These are phyloP conservation scores for Cactoblastis cactorum DNA, from an alignment of 2,888 invertebrate genomes.

Conservation along the genomic window DNA sequence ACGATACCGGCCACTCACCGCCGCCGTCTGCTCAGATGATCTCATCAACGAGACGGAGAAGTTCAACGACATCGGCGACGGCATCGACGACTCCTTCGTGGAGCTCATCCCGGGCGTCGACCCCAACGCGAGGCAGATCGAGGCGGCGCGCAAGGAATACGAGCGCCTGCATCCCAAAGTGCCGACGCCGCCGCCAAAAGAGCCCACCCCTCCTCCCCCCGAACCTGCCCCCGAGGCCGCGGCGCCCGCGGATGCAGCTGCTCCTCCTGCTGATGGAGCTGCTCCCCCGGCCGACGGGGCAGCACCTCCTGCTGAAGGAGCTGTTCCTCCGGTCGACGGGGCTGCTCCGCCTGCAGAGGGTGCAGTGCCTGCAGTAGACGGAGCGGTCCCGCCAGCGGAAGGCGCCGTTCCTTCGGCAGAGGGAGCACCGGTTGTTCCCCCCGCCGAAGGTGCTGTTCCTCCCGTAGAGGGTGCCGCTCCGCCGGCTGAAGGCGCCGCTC, in stretches of 20 bases:
- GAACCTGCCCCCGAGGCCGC: constrained; percentile 27
- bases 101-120: constrained; percentile 84
- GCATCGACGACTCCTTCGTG: constrained; percentile 95
- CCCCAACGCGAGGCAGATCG: constrained; percentile 57
- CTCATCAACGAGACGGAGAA: constrained; percentile 93
- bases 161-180: constrained; percentile 46
- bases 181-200: constrained; percentile 34
- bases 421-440: constrained; percentile 27
- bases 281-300: constrained; percentile 43
- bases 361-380: constrained; percentile 33
- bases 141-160: constrained; percentile 47
- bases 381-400: constrained; percentile 40
- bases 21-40: constrained; percentile 83
- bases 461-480: constrained; percentile 45
- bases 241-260: constrained; percentile 24
- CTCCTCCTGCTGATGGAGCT: constrained; percentile 35
- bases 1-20: constrained; percentile 35
- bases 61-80: constrained; percentile 95
- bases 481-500: constrained; percentile 46
- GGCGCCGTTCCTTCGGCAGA: constrained; percentile 33
- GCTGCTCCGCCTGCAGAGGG: background rate
- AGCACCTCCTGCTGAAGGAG: constrained; percentile 39
- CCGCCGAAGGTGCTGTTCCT: constrained; percentile 25
- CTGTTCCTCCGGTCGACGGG: constrained; percentile 29
- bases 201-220: constrained; percentile 32